These are phyloP conservation scores for Betta splendens DNA, from an alignment of 2,797 vertebrate species.

Conservation along the genomic window DNA sequence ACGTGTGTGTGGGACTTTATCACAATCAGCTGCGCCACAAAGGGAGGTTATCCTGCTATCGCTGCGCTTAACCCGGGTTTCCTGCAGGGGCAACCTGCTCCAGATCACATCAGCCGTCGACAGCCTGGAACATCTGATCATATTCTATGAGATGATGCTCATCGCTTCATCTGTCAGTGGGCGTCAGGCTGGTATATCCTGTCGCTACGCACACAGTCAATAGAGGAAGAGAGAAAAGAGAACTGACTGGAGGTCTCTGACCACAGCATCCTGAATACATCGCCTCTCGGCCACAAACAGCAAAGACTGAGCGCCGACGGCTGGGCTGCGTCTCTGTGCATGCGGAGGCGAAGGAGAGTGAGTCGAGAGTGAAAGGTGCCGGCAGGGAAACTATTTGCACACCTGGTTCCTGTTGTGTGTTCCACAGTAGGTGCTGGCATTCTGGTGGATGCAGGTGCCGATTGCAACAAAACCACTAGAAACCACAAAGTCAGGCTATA, in stretches of 20 bases:
- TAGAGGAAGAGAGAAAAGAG: constrained; percentile 82
- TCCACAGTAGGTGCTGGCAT: constrained; percentile 1
- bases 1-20: neutral
- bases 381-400: constrained; percentile 25
- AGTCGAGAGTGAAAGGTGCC: constrained; percentile 10
- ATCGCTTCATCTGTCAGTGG: neutral
- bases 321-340: constrained; percentile 10
- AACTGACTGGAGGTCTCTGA: constrained; percentile 71
- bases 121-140: too few species aligned
- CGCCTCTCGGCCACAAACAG: constrained; percentile 49
- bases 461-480: constrained; percentile 4
- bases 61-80: neutral
- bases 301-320: constrained; percentile 14
- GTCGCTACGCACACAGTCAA: constrained; percentile 29
- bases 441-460: constrained; percentile 21
- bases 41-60: neutral
- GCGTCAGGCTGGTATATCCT: neutral
- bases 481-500: constrained; percentile 29
- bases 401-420: constrained; percentile 50
- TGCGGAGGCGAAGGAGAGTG: constrained; percentile 3
- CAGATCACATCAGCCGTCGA: too few species aligned
- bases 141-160: neutral
- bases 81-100: neutral
- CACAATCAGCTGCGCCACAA: neutral
- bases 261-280: constrained; percentile 80